phyloP scores from a whole-genome alignment of 2,888 invertebrate species.

The Philhelius pedissequus region DNA sequence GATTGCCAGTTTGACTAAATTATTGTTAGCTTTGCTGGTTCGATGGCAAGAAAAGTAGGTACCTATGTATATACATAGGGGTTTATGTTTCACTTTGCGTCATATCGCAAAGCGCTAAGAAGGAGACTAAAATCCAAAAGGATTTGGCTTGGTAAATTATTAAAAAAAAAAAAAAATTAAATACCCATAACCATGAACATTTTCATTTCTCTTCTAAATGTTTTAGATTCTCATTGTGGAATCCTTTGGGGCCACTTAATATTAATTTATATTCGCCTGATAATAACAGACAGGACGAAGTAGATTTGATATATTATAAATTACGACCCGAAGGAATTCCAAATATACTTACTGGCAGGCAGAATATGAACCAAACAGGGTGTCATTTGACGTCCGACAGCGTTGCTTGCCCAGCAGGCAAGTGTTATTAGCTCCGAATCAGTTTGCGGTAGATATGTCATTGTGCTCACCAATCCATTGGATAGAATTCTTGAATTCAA shows the following conservation, averaged over 20 bases:
- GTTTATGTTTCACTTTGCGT: not conserved
- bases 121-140: not conserved
- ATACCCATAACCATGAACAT: no score
- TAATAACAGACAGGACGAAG: slow-evolving; percentile 7
- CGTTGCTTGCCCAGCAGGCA: slow-evolving; percentile 93
- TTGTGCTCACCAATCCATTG: slow-evolving; percentile 81
- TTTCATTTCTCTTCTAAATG: not conserved
- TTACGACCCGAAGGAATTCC: slow-evolving; percentile 8
- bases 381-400: slow-evolving; percentile 87
- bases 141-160: not conserved
- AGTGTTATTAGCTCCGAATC: slow-evolving; percentile 88
- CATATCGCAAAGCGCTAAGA: not conserved
- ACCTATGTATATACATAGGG: not conserved
- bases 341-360: slow-evolving; percentile 85
- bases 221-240: not conserved
- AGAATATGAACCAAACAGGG: slow-evolving; percentile 91
- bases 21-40: slow-evolving; percentile 17
- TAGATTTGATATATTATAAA: slow-evolving; percentile 6
- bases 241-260: slow-evolving; percentile 10
- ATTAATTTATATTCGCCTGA: slow-evolving; percentile 27
- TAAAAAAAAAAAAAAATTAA: no score
- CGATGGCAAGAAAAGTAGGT: not conserved
- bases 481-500: slow-evolving; percentile 79
- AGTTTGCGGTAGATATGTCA: slow-evolving; percentile 81
- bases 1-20: slow-evolving; percentile 28